Evolutionary conservation across 2,888 invertebrate genomes (phyloP).

Genomic region (Byasa hedistus): DNA sequence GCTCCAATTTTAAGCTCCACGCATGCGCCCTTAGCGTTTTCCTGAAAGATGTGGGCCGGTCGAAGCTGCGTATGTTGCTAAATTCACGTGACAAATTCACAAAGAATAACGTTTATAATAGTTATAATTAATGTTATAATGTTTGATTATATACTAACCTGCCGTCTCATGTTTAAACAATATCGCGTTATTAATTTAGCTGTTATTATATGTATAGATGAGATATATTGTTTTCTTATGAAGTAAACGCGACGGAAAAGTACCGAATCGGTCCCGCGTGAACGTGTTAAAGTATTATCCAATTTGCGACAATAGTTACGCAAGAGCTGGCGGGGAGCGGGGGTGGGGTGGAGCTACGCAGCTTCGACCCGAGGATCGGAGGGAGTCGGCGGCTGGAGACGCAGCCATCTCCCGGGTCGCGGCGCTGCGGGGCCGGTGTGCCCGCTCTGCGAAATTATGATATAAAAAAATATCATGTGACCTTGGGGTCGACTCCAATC

Average conservation of each 20-base stretch:
- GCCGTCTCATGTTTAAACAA: no score
- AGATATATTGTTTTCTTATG: not conserved
- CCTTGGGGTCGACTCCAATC: conserved; percentile 31
- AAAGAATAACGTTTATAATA: not conserved
- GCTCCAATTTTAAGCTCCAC: conserved; percentile 62
- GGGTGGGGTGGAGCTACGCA: conserved; percentile 43
- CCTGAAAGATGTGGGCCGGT: conserved; percentile 62
- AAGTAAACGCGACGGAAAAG: conserved; percentile 22
- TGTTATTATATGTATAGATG: no score
- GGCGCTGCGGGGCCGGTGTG: conserved; percentile 41
- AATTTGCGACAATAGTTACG: conserved; percentile 71
- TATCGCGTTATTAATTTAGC: no score
- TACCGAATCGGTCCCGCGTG: conserved; percentile 27
- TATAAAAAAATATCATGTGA: conserved; percentile 35
- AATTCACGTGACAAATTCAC: conserved; percentile 33
- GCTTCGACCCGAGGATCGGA: conserved; percentile 62
- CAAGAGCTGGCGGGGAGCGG: conserved; percentile 50
- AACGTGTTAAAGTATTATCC: conserved; percentile 38
- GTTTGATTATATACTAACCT: no score
- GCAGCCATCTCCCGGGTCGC: conserved; percentile 63
- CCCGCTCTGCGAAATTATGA: no score
- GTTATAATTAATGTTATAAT: no score
- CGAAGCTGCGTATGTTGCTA: conserved; percentile 65
- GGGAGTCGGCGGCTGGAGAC: conserved; percentile 70
- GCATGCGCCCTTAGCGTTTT: conserved; percentile 65